A percentile compares a stretch with the other conserved stretches of the same genome.
These are phyloP conservation scores for Eleutherodactylus coqui DNA, from an alignment of 2,797 vertebrate genomes.

Conservation along the genomic window DNA sequence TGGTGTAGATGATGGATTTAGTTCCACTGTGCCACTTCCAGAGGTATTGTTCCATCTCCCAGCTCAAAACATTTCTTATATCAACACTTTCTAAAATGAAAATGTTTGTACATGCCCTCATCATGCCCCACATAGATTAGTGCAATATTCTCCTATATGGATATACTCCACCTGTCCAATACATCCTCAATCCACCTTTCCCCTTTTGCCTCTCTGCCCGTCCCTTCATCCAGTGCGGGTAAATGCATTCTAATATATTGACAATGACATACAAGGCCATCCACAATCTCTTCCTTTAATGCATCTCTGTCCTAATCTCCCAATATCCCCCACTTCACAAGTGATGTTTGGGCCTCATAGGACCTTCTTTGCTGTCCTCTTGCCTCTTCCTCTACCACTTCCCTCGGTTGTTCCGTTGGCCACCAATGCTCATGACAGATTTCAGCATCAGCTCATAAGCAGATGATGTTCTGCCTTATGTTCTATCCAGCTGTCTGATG, in stretches of 20 bases:
- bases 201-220: not conserved
- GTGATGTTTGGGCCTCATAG: not conserved
- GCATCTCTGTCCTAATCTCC: too few species aligned
- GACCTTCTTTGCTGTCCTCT: not conserved
- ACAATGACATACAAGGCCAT: not conserved
- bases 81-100: too few species aligned
- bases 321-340: too few species aligned
- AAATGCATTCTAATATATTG: not conserved
- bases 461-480: too few species aligned
- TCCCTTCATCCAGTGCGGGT: not conserved
- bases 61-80: not conserved
- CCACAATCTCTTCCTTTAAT: not conserved
- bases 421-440: too few species aligned
- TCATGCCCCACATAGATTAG: not conserved
- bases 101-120: not conserved
- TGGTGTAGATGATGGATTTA: too few species aligned
- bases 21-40: too few species aligned
- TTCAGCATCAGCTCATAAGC: too few species aligned
- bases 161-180: not conserved
- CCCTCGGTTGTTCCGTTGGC: too few species aligned
- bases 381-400: not conserved
- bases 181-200: not conserved
- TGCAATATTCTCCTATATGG: not conserved
- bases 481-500: too few species aligned
- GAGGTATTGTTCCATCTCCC: too few species aligned